Evolutionary conservation across 2,888 invertebrate genomes (phyloP), one percentile per base, ranked within the genome.

Genomic region (Diloba caeruleocephala): DNA sequence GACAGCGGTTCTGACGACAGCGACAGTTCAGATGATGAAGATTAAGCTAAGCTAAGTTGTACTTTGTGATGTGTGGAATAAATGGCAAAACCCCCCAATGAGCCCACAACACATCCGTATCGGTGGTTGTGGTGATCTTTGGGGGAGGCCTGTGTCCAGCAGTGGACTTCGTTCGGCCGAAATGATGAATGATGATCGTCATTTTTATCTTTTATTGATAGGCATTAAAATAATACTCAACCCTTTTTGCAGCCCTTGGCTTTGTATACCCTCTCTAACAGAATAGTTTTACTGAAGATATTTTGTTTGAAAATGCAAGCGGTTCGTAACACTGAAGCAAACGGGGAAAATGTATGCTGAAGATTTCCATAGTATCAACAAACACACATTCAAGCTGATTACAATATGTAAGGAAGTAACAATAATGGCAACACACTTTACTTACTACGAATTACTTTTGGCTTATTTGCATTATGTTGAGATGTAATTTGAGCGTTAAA

Each of bases 11-110:
- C 74, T 0, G 71, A 65, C 0, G 69, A 62, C 12, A 63, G 66
- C 10, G 69, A 65, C 12, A 68, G 64, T 0, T 76, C 78, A 0
- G 82, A 83, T 3, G 81, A 81, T 14, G 79, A 81, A 12, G 74
- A 15, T 33, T 45, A 50, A 56, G 6, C n/a, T n/a, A n/a, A n/a
- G n/a, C 12, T 33, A 17, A 17, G 21, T 0, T 41, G 19, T 14
- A 49, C 21, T 13, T 31, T 43, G 14, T 43, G 3, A 0, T 10
- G 13, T 34, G 29, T 10, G 29, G 5, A 5, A 7, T 42, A 48
- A 50, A n/a, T n/a, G n/a, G n/a, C n/a, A n/a, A n/a, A n/a, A n/a
- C n/a, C n/a, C n/a, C n/a, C n/a, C n/a, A n/a, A n/a, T n/a, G n/a
- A n/a, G n/a, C n/a, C n/a, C n/a, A n/a, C n/a, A n/a, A n/a, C n/a